Evolutionary conservation across 2,797 vertebrate genomes (phyloP), one percentile per base, ranked within the genome.

Genomic region (Lepus oiostolus): DNA sequence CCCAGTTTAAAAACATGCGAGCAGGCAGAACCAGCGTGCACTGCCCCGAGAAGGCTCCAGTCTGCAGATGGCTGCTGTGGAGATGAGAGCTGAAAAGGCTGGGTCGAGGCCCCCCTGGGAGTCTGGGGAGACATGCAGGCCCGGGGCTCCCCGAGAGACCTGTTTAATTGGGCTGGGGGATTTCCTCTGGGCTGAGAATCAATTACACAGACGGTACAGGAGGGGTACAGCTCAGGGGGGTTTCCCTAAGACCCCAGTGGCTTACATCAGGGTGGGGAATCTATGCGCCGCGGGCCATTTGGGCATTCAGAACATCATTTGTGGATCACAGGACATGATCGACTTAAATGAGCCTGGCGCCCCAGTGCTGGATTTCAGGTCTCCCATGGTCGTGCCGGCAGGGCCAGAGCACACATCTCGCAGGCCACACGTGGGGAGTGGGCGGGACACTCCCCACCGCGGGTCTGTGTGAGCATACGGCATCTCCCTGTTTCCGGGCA

Each of bases 51-150:
- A 12, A 42, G 62, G 4, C 30, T 70, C 14, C 26, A 12, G 4
- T 62, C 47, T 7, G 21, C 26, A 10, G 58, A 0, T 9, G 42
- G 26, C 32, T 38, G 42, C 0, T 2, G 16, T 1, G 14, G 13
- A 60, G 4, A 16, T 24, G 32, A 60, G 24, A 38, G 71, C 32
- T 32, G 4, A 2, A 11, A 17, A 62, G 14, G 50, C 82, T 26
- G 2, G 2, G 4, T 26, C 7, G 9, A 1, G 62, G 5, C 1
- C 3, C 65, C 26, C 74, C 17, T 7, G 9, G 21, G 60, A 26
- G n/a, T 16, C 4, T 24, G 19, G 28, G 7, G 54, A 42, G 50
- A 21, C 2, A 4, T 9, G 0, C 28, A 47, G 16, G 21, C 4
- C 32, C 10, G 6, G 30, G 12, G 10, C 13, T 2, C 54, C 32